Evolutionary conservation across 2,113 vertebrate genomes (phyloP), one percentile per base, ranked within the genome.

Genomic region (Periophthalmus modestus): DNA sequence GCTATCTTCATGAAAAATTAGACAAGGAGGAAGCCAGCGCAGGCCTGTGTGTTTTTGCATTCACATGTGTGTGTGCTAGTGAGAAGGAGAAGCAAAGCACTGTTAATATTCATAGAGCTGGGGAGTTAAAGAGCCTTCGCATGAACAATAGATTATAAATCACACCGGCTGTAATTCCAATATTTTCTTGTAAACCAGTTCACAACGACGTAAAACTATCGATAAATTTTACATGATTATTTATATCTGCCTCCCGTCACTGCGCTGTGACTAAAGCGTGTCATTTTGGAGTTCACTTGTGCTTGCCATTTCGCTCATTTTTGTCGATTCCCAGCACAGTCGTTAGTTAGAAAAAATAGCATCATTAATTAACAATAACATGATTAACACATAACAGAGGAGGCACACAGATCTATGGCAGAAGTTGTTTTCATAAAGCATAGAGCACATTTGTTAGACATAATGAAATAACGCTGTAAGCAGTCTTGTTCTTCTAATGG

Each of bases 151-250:
- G 81, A 87, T 79, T 79, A 89, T 93, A 91, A 91, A 93, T 93
- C 89, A 92, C 85, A 82, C 62, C 82, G 84, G 89, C 82, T 91
- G 83, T 89, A 92, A 92, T 90, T 88, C 72, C 86, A 73, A 88
- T 89, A 89, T 86, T 89, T 91, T 92, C 86, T 87, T 90, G 88
- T 91, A 88, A 91, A 92, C 82, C 85, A 85, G 81, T 88, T 89
- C 81, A 86, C 72, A 7, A 73, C 69, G 79, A 85, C 69, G 85
- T 80, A 87, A 89, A 85, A 88, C 86, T 83, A 91, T 92, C 79
- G 73, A 92, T 93, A 89, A 71, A 83, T 82, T 78, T 69, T 69
- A 66, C 80, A 83, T 39, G 34, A 82, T 87, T 88, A 82, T 91
- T 90, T 85, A 86, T 86, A 69, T 88, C 80, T 86, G 82, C 86